These are phyloP conservation scores for Dolichomitus sp. DNA, from an alignment of 2,888 invertebrate genomes.

Conservation along the genomic window DNA sequence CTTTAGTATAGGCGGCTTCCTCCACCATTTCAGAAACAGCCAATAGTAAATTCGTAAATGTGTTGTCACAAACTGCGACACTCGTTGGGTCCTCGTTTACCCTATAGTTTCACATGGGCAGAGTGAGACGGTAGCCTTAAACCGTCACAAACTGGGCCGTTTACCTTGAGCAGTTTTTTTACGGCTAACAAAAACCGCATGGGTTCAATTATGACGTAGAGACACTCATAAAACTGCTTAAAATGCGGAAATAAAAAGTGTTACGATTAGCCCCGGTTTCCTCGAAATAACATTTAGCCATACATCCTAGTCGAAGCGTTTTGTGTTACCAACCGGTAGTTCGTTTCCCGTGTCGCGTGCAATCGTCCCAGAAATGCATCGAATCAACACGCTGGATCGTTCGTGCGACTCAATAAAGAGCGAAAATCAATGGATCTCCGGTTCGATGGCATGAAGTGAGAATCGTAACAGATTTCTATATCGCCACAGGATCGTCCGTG, in stretches of 20 bases:
- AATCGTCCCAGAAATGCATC: constrained; percentile 41
- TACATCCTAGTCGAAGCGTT: constrained; percentile 19
- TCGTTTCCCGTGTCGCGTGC: constrained; percentile 54
- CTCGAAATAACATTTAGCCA: neutral
- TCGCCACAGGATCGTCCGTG: constrained; percentile 5
- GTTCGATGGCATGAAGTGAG: constrained; percentile 8
- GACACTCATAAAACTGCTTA: neutral
- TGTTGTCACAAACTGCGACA: too few relatives aligned
- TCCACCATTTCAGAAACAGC: too few relatives aligned
- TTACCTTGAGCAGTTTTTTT: neutral
- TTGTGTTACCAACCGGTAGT: constrained; percentile 63
- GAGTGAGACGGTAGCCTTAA: too few relatives aligned
- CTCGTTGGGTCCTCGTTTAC: too few relatives aligned
- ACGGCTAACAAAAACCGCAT: neutral
- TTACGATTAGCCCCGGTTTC: neutral
- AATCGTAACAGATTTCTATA: constrained; percentile 27
- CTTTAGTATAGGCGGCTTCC: too few relatives aligned
- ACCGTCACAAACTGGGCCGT: too few relatives aligned
- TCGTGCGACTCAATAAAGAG: constrained; percentile 36
- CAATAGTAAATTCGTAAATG: too few relatives aligned
- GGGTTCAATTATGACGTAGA: neutral
- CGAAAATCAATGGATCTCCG: constrained; percentile 29
- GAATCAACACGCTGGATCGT: constrained; percentile 28
- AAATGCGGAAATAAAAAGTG: neutral
- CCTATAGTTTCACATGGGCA: too few relatives aligned